Base-by-base conservation (phyloP, 2,113 vertebrate species). In the Leucosticte australis region DNA sequence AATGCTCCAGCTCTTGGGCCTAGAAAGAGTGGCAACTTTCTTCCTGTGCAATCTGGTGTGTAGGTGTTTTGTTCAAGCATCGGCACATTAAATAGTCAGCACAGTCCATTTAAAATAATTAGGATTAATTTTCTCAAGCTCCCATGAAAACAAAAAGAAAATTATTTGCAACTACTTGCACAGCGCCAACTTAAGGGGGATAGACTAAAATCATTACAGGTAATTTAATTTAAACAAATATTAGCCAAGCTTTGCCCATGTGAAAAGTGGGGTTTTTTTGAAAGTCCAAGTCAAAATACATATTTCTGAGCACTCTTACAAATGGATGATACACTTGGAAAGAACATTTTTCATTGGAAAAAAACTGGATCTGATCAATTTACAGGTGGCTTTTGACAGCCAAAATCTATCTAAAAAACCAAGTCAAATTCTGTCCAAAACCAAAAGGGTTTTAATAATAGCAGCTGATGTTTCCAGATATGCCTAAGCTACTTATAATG, bases 61-160 rank as follows among this genome's bases (percentile, higher is more conserved):
- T 86, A 91, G 94, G 80, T 88, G 82, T 96, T 95, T 60, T 94
- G 55, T 79, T 95, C 70, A n/a, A 92, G 90, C 70, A 92, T 39
- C 75, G 93, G 81, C 75, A 93, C 62, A 73, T 90, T 92, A 86
- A 81, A 84, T 39, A 95, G 78, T 81, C 75, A 93, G 71, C 75
- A 77, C 46, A 50, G 63, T 81, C 73, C 80, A 79, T 94, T 93
- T 90, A 69, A 93, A 87, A 70, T 93, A 90, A 95, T 92, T 96
- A 95, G 47, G 64, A 86, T 81, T 94, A 53, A 93, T 97, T 96
- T 96, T 90, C 79, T 90, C 52, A 20, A 71, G 15, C n/a, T 93
- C 41, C 82, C 60, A 60, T 88, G 75, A 83, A 96, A 96, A 94
- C 76, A 95, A 90, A 78, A 69, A 65, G 31, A 42, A 83, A 93